Base-by-base conservation (phyloP, 2,888 invertebrate species). In the Phaedon cochleariae region DNA sequence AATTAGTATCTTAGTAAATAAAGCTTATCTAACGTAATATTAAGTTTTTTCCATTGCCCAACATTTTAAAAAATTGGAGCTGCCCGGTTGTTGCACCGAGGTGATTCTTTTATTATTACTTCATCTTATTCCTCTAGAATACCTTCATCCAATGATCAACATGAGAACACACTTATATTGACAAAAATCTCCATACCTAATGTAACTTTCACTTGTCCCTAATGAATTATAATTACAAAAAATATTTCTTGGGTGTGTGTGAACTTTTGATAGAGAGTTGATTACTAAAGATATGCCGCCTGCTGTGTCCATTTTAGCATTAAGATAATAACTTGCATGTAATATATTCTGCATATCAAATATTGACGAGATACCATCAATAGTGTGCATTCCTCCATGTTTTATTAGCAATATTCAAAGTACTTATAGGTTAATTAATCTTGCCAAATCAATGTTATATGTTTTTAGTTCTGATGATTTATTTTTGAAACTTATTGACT, bases 251-350 rank as follows among this genome's bases (percentile, higher is more conserved):
- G 41, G 41, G 41, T 41, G 41, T 15, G 41, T 15, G 15, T 41
- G 41, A 41, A 41, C 41, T 41, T 41, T n/a, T 41, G 41, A 41
- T 41, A 41, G 41, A 41, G 41, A 41, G 41, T 15, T 41, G 41
- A 41, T 41, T 41, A 15, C 41, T n/a, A 6, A 41, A 41, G 41
- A 41, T 1, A 41, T 1, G 15, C 15, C 12, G 41, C 41, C 41
- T 41, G 41, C 41, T 41, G 41, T 41, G 41, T 41, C 15, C 41
- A 15, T 41, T 41, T 41, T n/a, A 41, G n/a, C 41, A 41, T 15
- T n/a, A 4, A 41, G 41, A 41, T 41, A 41, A 41, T 41, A 41
- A 41, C 41, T 15, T 41, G 41, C 41, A 41, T 41, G 41, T 41
- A 41, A 41, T 41, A 41, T 41, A 41, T 41, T 41, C 15, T 41